phyloP scores from a whole-genome alignment of 2,888 invertebrate genomes.

The Scaptomyza polygonia region DNA sequence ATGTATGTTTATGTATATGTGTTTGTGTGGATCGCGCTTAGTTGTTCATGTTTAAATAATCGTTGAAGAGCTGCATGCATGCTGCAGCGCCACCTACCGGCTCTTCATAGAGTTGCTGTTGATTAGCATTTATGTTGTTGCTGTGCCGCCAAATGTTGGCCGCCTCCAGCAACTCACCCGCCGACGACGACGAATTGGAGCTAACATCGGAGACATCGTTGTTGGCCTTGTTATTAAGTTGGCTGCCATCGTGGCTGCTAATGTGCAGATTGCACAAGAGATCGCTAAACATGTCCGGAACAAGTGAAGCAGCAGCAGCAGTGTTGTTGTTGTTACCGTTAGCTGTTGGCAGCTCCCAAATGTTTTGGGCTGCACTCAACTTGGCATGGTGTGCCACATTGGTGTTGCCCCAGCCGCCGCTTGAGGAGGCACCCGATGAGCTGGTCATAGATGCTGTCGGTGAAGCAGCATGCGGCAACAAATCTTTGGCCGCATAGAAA shows the following conservation, averaged over 20 bases:
- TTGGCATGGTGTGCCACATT: slow-evolving; percentile 70
- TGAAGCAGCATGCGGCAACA: slow-evolving; percentile 68
- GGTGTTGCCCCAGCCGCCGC: slow-evolving; percentile 38
- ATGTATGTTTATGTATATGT: slow-evolving; percentile 2
- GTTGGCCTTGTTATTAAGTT: slow-evolving; percentile 36
- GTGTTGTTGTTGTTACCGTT: slow-evolving; percentile 44
- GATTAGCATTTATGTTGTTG: slow-evolving; percentile 35
- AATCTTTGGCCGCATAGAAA: slow-evolving; percentile 53
- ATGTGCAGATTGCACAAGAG: slow-evolving; percentile 81
- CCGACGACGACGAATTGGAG: slow-evolving; percentile 74
- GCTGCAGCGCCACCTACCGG: slow-evolving; percentile 78
- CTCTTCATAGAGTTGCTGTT: slow-evolving; percentile 54
- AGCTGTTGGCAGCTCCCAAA: slow-evolving; percentile 78
- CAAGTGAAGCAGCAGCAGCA: slow-evolving; percentile 34
- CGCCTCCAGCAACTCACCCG: slow-evolving; percentile 61
- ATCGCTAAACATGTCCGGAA: slow-evolving; percentile 82
- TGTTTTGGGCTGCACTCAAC: slow-evolving; percentile 72
- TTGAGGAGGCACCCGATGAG: slow-evolving; percentile 69
- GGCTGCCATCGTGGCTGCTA: slow-evolving; percentile 52
- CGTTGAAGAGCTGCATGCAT: slow-evolving; percentile 87
- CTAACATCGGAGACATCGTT: slow-evolving; percentile 71
- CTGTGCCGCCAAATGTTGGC: slow-evolving; percentile 70
- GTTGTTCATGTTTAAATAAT: slow-evolving; percentile 87
- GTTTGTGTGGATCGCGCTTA: slow-evolving; percentile 5
- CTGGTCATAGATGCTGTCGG: slow-evolving; percentile 78